Percentiles rank a stretch among this genome's conserved stretches.
phyloP scores from a whole-genome alignment of 2,113 vertebrate species.

The Dryoscopus gambensis region DNA sequence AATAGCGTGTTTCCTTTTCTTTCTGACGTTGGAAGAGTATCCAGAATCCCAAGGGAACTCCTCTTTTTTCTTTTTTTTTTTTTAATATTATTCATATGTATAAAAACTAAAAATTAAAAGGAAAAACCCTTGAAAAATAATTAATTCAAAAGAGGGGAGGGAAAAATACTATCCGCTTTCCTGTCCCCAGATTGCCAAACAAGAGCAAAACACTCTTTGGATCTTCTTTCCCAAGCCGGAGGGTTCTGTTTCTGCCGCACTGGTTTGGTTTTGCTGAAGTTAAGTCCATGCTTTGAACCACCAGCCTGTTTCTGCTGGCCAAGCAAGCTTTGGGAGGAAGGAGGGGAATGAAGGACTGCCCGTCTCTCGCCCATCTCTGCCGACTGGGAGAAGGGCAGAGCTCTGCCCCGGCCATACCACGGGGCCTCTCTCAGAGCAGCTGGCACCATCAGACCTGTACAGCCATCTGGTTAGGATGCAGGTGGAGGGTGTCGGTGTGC shows the following conservation, averaged over 20 bases:
- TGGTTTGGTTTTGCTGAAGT: neutral
- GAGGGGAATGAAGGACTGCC: neutral
- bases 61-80: neutral
- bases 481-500: neutral
- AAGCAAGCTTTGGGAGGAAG: neutral
- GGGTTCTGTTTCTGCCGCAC: neutral
- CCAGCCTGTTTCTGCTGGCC: neutral
- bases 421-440: conserved; percentile 39
- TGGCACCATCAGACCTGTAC: neutral
- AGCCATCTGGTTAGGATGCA: neutral
- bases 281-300: neutral
- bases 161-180: neutral
- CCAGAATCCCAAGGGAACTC: neutral
- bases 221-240: neutral
- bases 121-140: neutral
- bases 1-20: conserved; percentile 19
- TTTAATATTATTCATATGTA: neutral
- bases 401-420: neutral
- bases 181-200: neutral
- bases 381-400: conserved; percentile 37
- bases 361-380: conserved; percentile 1
- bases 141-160: neutral
- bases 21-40: neutral
- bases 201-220: neutral
- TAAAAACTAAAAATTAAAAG: neutral